phyloP scores from a whole-genome alignment of 2,797 vertebrate species.

The Fratercula arctica region DNA sequence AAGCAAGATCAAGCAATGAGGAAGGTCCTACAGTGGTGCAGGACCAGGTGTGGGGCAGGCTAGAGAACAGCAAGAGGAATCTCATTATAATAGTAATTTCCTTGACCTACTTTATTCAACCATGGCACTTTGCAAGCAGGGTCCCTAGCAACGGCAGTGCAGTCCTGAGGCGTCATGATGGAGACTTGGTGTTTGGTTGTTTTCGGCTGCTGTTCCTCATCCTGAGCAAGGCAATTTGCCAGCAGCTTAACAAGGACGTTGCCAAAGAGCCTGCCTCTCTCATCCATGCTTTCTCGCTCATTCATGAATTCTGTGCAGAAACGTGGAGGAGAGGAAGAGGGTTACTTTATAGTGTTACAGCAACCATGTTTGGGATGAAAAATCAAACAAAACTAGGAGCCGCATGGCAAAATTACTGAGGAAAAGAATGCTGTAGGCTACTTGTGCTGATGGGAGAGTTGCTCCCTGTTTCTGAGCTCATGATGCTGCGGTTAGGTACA shows the following conservation, averaged over 20 bases:
- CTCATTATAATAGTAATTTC: conserved; percentile 13
- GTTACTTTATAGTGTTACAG: background rate
- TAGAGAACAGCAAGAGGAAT: background rate
- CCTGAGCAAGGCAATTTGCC: background rate
- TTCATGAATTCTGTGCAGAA: background rate
- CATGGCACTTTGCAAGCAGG: background rate
- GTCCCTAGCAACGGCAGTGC: background rate
- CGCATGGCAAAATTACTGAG: background rate
- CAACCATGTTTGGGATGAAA: background rate
- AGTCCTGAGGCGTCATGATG: background rate
- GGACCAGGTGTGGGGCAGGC: background rate
- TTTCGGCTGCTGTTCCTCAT: background rate
- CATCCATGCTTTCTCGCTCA: background rate
- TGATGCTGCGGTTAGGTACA: background rate
- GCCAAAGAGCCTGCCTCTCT: background rate
- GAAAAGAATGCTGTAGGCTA: background rate
- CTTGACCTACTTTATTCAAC: conserved; percentile 29
- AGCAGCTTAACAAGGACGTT: background rate
- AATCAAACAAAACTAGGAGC: background rate
- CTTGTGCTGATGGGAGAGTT: background rate
- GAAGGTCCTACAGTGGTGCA: background rate
- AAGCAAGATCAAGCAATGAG: background rate
- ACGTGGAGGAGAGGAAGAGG: background rate
- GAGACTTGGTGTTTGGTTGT: background rate
- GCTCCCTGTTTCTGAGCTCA: background rate